These are phyloP conservation scores for Lateolabrax maculatus DNA, from an alignment of 2,797 vertebrate species.

Conservation along the genomic window DNA sequence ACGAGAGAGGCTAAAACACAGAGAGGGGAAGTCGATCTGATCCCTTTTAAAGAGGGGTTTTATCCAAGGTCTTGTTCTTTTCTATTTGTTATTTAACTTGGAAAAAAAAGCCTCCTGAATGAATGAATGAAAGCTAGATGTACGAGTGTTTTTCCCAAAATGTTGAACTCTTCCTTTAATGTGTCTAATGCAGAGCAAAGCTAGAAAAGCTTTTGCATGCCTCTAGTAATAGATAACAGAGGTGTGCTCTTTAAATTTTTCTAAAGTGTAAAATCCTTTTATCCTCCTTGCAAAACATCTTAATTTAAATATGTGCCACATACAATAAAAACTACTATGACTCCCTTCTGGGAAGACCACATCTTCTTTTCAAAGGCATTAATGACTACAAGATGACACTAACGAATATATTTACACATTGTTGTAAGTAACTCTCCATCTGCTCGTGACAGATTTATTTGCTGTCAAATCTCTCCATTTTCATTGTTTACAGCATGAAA, in stretches of 20 bases:
- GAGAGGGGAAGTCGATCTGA: too few relatives aligned
- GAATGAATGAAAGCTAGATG: too few relatives aligned
- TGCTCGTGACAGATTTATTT: conserved; percentile 1
- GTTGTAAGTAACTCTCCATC: conserved; percentile 10
- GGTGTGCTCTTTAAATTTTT: conserved; percentile 11
- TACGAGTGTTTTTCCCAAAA: too few relatives aligned
- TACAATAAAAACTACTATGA: not conserved
- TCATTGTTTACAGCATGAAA: conserved; percentile 33
- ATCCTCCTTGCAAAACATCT: conserved; percentile 17
- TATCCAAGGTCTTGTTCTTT: too few relatives aligned
- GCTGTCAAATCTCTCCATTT: conserved; percentile 16
- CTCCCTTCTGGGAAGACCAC: not conserved
- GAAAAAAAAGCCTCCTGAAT: too few relatives aligned
- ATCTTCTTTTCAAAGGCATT: not conserved
- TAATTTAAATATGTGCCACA: not conserved
- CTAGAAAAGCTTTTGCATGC: not conserved
- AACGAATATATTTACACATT: not conserved
- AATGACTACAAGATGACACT: not conserved
- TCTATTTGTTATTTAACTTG: too few relatives aligned
- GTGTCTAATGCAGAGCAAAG: too few relatives aligned
- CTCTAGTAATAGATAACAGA: not conserved
- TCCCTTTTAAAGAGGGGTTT: too few relatives aligned
- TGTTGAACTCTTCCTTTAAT: too few relatives aligned
- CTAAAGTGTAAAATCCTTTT: conserved; percentile 20
- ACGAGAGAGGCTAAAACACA: too few relatives aligned